phyloP scores from a whole-genome alignment of 1,140 invertebrate species.

The Melipona quadrifasciata region DNA sequence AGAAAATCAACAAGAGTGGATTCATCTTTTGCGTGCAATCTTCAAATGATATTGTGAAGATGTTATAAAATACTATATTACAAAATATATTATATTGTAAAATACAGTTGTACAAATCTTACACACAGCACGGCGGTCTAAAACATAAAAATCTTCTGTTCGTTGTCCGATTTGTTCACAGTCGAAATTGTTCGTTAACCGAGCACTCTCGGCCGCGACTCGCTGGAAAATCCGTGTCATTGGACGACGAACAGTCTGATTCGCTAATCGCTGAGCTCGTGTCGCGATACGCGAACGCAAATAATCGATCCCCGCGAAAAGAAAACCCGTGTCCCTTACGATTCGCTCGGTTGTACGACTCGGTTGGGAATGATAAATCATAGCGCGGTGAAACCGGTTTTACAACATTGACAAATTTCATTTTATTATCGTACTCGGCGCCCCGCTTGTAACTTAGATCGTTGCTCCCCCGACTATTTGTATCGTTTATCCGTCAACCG shows the following conservation, averaged over 20 bases:
- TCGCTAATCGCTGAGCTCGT: not conserved
- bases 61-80: too few relatives aligned
- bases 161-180: too few relatives aligned
- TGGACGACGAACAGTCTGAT: not conserved
- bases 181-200: too few relatives aligned
- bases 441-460: conserved; percentile 27
- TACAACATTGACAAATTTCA: conserved; percentile 36
- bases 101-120: too few relatives aligned
- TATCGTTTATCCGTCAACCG: conserved; percentile 22
- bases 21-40: too few relatives aligned
- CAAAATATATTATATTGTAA: too few relatives aligned
- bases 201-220: not conserved
- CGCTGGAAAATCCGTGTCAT: not conserved
- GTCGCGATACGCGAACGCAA: not conserved
- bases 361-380: conserved; percentile 14
- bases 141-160: too few relatives aligned
- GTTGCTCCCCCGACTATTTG: conserved; percentile 3
- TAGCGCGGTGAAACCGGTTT: conserved; percentile 20
- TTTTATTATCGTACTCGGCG: conserved; percentile 14
- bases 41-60: too few relatives aligned
- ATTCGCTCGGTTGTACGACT: not conserved
- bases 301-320: not conserved
- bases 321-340: not conserved
- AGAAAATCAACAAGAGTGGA: too few relatives aligned
- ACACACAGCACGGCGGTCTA: too few relatives aligned